Conservation (phyloP, 2,888 invertebrate species). For the Eristalinus sepulchralis region DNA sequence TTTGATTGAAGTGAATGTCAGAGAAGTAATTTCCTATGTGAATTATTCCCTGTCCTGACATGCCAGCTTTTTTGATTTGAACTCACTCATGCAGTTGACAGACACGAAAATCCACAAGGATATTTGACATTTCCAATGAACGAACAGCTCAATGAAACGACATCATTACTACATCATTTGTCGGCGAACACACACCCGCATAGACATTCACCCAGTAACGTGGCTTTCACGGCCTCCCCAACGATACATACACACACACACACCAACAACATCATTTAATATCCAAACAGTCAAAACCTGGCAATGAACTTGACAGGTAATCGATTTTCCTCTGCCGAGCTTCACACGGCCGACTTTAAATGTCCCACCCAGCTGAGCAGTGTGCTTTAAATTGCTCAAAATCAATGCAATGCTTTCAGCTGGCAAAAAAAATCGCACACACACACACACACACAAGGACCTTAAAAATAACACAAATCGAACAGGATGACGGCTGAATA, state of each 20-base stretch:
- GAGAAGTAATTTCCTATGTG: too few relatives aligned
- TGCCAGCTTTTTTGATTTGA: too few relatives aligned
- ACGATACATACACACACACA: not conserved
- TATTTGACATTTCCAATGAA: not conserved
- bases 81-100: too few relatives aligned
- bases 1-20: too few relatives aligned
- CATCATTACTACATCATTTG: not conserved
- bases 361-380: not conserved
- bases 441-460: not conserved
- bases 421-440: not conserved
- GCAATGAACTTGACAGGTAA: conserved; percentile 30
- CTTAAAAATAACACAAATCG: not conserved
- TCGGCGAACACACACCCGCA: not conserved
- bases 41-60: too few relatives aligned
- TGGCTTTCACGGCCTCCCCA: not conserved
- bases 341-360: not conserved
- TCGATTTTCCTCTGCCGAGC: conserved; percentile 18
- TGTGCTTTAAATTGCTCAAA: conserved; percentile 12
- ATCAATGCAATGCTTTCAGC: not conserved
- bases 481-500: not conserved
- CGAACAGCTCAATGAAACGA: not conserved
- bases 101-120: not conserved
- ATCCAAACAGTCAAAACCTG: not conserved
- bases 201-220: not conserved
- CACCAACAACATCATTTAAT: not conserved